A percentile compares a stretch with the other conserved stretches of the same genome.
phyloP scores from a whole-genome alignment of 2,888 invertebrate genomes.

The Aphodius granarius region DNA sequence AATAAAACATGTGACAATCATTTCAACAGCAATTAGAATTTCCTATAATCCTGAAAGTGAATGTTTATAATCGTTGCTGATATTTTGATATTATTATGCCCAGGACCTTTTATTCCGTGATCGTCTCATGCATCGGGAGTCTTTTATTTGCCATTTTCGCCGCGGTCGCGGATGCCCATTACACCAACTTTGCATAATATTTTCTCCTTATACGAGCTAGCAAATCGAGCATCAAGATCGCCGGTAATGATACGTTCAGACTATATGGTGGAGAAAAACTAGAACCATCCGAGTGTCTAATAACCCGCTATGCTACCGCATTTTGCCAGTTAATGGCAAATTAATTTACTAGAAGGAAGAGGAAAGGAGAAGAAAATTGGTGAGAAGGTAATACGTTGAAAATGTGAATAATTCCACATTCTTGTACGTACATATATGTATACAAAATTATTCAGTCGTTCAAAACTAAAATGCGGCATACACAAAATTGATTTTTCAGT shows the following conservation, averaged over 20 bases:
- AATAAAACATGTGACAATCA: too few species aligned
- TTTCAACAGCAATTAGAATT: neutral
- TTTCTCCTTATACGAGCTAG: constrained; percentile 7
- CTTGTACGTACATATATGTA: too few species aligned
- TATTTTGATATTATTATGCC: neutral
- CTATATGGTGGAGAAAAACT: neutral
- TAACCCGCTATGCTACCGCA: neutral
- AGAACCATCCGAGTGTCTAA: neutral
- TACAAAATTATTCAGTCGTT: too few species aligned
- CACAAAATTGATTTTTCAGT: too few species aligned
- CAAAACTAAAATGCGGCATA: too few species aligned
- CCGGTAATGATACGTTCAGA: neutral
- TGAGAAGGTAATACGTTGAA: neutral
- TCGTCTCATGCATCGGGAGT: neutral
- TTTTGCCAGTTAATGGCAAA: neutral
- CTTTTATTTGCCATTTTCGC: neutral
- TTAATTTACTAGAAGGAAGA: neutral
- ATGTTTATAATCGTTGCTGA: neutral
- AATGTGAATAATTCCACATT: too few species aligned
- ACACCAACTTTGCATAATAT: constrained; percentile 9
- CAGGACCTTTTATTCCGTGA: neutral
- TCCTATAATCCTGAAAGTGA: neutral
- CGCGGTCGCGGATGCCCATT: constrained; percentile 3
- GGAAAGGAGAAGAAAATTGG: neutral
- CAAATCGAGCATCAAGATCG: neutral